phyloP scores from a whole-genome alignment of 2,113 vertebrate genomes.

The Mola mola region DNA sequence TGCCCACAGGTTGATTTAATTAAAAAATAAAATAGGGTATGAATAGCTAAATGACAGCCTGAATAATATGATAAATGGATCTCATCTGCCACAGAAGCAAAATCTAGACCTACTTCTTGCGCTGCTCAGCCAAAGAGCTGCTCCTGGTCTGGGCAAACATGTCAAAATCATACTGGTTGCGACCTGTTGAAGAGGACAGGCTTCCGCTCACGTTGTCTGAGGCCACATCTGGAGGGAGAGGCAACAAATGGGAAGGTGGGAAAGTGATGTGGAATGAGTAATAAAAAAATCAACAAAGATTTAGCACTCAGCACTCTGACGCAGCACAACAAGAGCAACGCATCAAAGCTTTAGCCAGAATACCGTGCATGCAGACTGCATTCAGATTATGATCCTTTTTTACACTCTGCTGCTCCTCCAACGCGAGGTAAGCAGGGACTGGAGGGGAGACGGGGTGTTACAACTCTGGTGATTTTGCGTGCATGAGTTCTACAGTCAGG shows the following conservation, averaged over 20 bases:
- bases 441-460: not conserved
- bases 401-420: conserved; percentile 21
- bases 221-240: conserved; percentile 83
- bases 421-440: conserved; percentile 1
- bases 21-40: not conserved
- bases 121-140: conserved; percentile 91
- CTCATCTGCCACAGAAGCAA: conserved; percentile 1
- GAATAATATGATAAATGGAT: conserved; percentile 2
- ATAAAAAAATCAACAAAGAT: not conserved
- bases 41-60: conserved; percentile 4
- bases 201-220: conserved; percentile 87
- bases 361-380: not conserved
- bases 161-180: conserved; percentile 91
- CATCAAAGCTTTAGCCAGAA: conserved; percentile 5
- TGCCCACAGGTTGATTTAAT: no score
- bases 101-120: conserved; percentile 87
- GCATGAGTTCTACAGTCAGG: not conserved
- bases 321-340: not conserved
- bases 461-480: no score
- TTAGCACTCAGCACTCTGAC: not conserved
- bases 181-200: conserved; percentile 84
- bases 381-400: conserved; percentile 31
- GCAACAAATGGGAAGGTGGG: no score
- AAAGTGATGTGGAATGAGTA: no score
- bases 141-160: conserved; percentile 95